Evolutionary conservation across 2,888 invertebrate species (phyloP).

Genomic region (Cyclophora albipunctata): DNA sequence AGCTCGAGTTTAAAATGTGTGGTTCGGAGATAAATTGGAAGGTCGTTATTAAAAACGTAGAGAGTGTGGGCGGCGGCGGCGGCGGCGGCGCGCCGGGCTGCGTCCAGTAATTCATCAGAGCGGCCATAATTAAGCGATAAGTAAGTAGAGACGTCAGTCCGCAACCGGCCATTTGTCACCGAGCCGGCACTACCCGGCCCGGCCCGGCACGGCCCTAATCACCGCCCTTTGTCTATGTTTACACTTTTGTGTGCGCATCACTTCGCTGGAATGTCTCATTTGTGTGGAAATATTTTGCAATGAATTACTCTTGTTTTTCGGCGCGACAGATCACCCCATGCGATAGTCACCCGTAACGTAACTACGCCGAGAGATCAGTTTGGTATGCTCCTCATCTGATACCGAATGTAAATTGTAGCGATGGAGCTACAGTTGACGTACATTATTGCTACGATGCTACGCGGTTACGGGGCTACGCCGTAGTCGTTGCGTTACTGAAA

Average conservation of each 20-base stretch:
- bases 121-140: slow-evolving; percentile 19
- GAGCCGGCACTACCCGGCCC: background rate
- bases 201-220: slow-evolving; percentile 7
- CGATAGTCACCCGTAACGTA: too few species aligned
- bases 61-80: background rate
- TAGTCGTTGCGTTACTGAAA: background rate
- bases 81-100: background rate
- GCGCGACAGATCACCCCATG: background rate
- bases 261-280: slow-evolving; percentile 12
- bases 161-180: slow-evolving; percentile 13
- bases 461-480: background rate
- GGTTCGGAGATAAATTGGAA: too few species aligned
- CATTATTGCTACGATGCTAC: background rate
- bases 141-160: slow-evolving; percentile 16
- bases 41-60: too few species aligned
- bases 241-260: slow-evolving; percentile 5
- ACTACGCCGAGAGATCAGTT: too few species aligned
- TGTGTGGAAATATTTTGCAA: slow-evolving; percentile 11
- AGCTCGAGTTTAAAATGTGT: too few species aligned
- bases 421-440: background rate
- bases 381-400: background rate
- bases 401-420: background rate
- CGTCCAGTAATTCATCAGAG: slow-evolving; percentile 15
- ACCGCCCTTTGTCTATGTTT: slow-evolving; percentile 6
- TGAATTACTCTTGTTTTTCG: slow-evolving; percentile 11